phyloP scores from a whole-genome alignment of 2,888 invertebrate species.

The Chloromyia formosa region DNA sequence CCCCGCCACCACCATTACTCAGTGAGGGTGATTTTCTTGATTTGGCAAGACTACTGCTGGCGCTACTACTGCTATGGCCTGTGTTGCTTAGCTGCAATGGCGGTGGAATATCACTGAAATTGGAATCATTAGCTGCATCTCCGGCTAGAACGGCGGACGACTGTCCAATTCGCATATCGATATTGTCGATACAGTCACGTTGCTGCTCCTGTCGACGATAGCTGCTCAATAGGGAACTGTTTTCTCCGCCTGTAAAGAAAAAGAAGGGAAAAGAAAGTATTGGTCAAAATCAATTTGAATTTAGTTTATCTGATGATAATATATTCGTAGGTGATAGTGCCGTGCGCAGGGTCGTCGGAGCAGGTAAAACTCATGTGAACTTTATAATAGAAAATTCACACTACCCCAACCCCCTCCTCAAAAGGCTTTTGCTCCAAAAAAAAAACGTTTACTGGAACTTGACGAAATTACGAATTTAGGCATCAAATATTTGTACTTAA shows the following conservation, averaged over 20 bases:
- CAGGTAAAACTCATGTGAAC: too few relatives aligned
- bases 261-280: background rate
- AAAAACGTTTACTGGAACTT: too few relatives aligned
- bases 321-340: too few relatives aligned
- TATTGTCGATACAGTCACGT: constrained; percentile 15
- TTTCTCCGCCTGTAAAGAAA: constrained; percentile 42
- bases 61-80: constrained; percentile 6
- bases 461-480: too few relatives aligned
- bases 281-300: too few relatives aligned
- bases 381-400: too few relatives aligned
- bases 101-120: constrained; percentile 68
- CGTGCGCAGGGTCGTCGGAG: too few relatives aligned
- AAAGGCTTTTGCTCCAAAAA: too few relatives aligned
- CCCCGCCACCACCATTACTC: too few relatives aligned
- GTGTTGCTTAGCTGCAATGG: constrained; percentile 12
- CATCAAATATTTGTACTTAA: too few relatives aligned
- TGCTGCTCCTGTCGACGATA: constrained; percentile 72
- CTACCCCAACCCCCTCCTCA: too few relatives aligned
- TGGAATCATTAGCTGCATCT: constrained; percentile 80
- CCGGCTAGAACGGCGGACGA: background rate
- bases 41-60: constrained; percentile 17
- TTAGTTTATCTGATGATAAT: too few relatives aligned
- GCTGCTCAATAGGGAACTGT: constrained; percentile 61
- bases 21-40: constrained; percentile 13
- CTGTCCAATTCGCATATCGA: background rate